Evolutionary conservation across 2,113 vertebrate genomes (phyloP).

Genomic region (Regulus satrapa): DNA sequence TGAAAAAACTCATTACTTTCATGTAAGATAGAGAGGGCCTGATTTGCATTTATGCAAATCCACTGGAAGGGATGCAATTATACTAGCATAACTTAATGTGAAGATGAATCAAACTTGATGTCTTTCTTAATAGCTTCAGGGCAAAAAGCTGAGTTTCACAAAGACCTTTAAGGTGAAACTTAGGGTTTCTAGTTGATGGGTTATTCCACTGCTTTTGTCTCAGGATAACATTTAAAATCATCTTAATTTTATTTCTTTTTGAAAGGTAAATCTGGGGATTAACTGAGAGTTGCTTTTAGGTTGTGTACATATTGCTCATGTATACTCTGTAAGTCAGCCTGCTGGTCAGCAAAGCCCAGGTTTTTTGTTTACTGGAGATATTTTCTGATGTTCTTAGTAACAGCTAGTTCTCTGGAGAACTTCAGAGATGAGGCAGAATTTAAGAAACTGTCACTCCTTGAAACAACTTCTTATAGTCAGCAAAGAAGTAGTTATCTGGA

Average conservation of each 20-base stretch:
- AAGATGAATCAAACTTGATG: slow-evolving; percentile 13
- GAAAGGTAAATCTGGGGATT: neutral
- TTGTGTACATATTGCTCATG: neutral
- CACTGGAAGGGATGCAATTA: slow-evolving; percentile 9
- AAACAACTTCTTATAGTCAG: neutral
- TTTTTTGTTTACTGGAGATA: neutral
- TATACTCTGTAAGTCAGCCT: neutral
- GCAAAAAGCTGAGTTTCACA: neutral
- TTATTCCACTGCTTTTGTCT: neutral
- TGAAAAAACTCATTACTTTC: slow-evolving; percentile 12
- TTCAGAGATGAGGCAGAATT: neutral
- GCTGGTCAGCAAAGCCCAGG: neutral
- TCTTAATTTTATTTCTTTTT: neutral
- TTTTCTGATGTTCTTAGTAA: neutral
- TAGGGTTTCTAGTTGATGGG: neutral
- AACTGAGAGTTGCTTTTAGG: neutral
- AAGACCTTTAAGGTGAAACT: neutral
- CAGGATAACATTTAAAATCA: neutral
- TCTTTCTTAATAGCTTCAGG: neutral
- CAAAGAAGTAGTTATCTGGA: neutral
- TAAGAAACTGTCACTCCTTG: neutral
- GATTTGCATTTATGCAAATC: slow-evolving; percentile 58
- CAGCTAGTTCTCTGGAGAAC: neutral
- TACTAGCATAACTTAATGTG: neutral
- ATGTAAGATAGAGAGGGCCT: neutral